Percentiles rank a stretch among this genome's conserved stretches.
phyloP scores from a whole-genome alignment of 2,797 vertebrate species.

The Emys orbicularis region DNA sequence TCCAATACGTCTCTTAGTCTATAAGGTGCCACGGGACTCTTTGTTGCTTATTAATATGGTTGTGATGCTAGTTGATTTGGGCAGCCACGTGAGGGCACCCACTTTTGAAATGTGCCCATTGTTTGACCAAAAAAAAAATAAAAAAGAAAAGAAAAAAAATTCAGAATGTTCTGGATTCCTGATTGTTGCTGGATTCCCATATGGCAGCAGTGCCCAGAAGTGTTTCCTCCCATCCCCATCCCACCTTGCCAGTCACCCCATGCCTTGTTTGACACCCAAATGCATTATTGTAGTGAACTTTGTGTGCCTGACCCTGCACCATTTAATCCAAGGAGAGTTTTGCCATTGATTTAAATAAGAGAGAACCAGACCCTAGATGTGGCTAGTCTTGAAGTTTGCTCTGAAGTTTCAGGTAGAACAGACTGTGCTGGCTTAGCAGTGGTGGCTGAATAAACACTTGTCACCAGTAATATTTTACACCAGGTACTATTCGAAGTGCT shows the following conservation, averaged over 20 bases:
- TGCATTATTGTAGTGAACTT: background rate
- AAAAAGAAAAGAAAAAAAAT: background rate
- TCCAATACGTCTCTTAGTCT: too few species aligned
- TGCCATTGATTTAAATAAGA: background rate
- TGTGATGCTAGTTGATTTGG: rapidly evolving
- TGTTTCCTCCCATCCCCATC: background rate
- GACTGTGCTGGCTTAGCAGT: background rate
- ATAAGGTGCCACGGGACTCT: too few species aligned
- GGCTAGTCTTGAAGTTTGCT: background rate
- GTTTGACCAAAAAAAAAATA: background rate
- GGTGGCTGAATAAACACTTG: background rate
- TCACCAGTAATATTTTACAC: background rate
- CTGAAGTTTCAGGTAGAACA: background rate
- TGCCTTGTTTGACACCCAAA: background rate
- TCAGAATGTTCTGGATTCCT: rapidly evolving
- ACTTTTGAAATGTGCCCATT: background rate
- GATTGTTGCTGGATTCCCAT: background rate
- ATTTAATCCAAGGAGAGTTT: background rate
- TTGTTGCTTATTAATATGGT: background rate
- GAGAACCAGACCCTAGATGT: background rate
- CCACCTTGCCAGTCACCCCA: background rate
- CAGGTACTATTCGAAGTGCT: background rate
- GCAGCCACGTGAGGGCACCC: background rate
- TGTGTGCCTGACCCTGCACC: background rate
- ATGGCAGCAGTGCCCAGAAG: background rate